A percentile compares a stretch with the other conserved stretches of the same genome.
phyloP scores from a whole-genome alignment of 2,113 vertebrate species.

The Odobenus rosmarus region DNA sequence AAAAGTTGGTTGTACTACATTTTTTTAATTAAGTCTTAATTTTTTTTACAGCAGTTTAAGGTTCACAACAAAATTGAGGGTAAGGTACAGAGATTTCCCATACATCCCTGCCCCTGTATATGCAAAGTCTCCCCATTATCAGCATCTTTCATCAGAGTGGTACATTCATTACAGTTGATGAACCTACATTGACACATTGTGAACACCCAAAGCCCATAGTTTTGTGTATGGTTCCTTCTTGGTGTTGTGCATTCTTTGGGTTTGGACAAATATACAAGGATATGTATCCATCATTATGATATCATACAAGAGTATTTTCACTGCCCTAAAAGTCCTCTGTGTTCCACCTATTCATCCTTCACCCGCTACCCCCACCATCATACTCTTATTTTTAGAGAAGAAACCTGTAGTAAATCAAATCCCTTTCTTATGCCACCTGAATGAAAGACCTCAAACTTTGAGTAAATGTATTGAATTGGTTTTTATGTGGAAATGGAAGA shows the following conservation, averaged over 20 bases:
- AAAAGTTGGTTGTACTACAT: background rate
- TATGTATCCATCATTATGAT: background rate
- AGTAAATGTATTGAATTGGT: background rate
- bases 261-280: background rate
- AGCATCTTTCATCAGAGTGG: background rate
- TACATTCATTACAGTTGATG: background rate
- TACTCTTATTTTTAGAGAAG: background rate
- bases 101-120: no score
- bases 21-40: background rate
- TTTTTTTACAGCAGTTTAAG: background rate
- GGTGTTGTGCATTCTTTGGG: background rate
- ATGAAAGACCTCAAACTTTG: background rate
- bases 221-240: background rate
- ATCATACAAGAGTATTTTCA: background rate
- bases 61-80: background rate
- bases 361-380: no score
- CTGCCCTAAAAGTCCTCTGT: background rate
- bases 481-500: slow-evolving; percentile 8
- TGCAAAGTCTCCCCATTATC: background rate
- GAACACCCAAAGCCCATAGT: background rate
- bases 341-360: background rate
- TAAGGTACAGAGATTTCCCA: background rate
- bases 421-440: background rate
- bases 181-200: background rate
- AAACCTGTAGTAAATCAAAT: background rate